These are phyloP conservation scores for Galeruca laticollis DNA, from an alignment of 2,888 invertebrate genomes.

Conservation along the genomic window DNA sequence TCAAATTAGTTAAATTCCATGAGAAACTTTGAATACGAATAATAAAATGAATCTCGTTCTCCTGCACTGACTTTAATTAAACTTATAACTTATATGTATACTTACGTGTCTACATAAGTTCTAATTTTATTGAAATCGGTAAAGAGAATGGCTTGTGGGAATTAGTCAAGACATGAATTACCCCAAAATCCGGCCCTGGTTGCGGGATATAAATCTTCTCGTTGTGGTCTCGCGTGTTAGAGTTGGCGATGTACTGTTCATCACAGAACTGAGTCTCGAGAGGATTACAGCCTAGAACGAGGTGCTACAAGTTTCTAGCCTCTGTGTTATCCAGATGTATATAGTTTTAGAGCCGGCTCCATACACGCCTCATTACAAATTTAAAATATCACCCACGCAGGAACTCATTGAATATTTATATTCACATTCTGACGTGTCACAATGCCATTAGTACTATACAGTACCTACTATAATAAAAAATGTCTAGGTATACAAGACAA, in stretches of 20 bases:
- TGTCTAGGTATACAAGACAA: no score
- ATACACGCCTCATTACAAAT: not conserved
- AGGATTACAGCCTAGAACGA: constrained; percentile 49
- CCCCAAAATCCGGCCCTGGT: constrained; percentile 32
- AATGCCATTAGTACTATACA: no score
- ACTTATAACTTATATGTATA: no score
- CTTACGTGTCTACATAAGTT: not conserved
- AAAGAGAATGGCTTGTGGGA: constrained; percentile 3
- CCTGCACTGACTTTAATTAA: no score
- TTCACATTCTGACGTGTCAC: no score
- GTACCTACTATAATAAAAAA: no score
- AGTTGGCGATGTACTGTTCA: constrained; percentile 56
- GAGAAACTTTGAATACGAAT: no score
- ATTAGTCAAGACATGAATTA: constrained; percentile 26
- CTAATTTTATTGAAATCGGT: constrained; percentile 22
- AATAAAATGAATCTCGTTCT: no score
- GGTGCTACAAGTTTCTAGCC: constrained; percentile 48
- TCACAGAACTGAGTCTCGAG: constrained; percentile 51
- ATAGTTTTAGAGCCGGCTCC: constrained; percentile 6
- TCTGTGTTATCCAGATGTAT: constrained; percentile 39
- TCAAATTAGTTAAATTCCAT: no score
- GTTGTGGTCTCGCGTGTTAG: constrained; percentile 52
- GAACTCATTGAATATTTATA: not conserved
- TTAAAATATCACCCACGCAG: not conserved
- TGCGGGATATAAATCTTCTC: constrained; percentile 53